Base-by-base conservation (phyloP, 2,888 invertebrate species). In the Pterostichus madidus region DNA sequence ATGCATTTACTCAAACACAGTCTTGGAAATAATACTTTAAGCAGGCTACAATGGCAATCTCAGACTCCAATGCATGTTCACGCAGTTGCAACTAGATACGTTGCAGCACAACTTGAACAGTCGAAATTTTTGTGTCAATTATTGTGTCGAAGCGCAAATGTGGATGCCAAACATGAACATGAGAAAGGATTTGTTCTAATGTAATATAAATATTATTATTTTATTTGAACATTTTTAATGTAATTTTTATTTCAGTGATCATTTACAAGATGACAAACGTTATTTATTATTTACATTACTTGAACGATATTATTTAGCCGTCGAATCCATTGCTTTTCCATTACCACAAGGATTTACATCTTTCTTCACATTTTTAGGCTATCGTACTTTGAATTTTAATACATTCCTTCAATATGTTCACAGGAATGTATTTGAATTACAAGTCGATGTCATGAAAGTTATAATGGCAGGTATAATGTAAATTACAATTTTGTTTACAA, bases 281-380 rank as follows among this genome's bases (percentile, higher is more conserved):
- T 93, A 92, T 88, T 92, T 95, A 24, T 89, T 97, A 73, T 97
- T 97, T 88, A 93, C 94, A 84, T 92, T 95, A 35, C 90, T 97
- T 85, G 97, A 97, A 89, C 93, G 96, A 86, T 97, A 96, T 90
- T 94, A 94, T 86, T 91, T 95, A 86, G 95, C 96, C 0, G 93
- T 94, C 15, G 96, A 96, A 87, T 94, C 94, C 3, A 92, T 96
- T 84, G 96, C 96, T 39, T 97, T 95, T 89, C 96, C 96, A 0
- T 90, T 96, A 85, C 97, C 97, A 10, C 95, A 96, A 87, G 97
- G 97, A 11, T 97, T 97, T 89, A 94, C 95, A 15, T 96, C 97
- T 4, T 97, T 97, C 91, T 96, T 97, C 89, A 95, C 97, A 1
- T 96, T 96, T 89, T 92, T 97, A 79, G 97, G 96, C 0, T 96